phyloP scores from a whole-genome alignment of 2,888 invertebrate species.

The Sminthurides aquaticus region DNA sequence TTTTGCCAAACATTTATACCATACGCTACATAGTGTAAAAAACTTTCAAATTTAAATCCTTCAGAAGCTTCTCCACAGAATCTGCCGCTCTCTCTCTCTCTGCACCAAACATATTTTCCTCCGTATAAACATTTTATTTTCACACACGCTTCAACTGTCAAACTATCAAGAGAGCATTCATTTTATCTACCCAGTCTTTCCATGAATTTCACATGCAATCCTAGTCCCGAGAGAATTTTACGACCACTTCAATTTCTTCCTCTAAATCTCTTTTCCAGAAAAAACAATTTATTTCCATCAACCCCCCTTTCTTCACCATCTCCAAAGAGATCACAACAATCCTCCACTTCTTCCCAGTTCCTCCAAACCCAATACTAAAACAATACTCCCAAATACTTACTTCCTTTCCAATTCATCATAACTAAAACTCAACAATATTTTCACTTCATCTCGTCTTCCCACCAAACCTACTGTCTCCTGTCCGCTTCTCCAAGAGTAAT shows the following conservation, averaged over 20 bases:
- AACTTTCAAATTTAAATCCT: not conserved
- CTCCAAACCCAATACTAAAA: too few relatives aligned
- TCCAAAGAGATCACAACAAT: too few relatives aligned
- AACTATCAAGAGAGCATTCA: not conserved
- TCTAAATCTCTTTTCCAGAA: too few relatives aligned
- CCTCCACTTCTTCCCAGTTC: too few relatives aligned
- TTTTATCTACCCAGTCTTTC: not conserved
- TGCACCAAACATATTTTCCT: not conserved
- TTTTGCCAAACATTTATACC: not conserved
- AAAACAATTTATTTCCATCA: not conserved
- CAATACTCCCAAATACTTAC: too few relatives aligned
- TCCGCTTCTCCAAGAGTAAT: too few relatives aligned
- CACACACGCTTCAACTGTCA: not conserved
- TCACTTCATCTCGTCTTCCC: too few relatives aligned
- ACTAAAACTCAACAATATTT: too few relatives aligned
- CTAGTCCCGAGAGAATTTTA: not conserved
- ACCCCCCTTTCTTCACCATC: too few relatives aligned
- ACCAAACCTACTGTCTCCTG: too few relatives aligned
- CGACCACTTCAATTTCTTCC: not conserved
- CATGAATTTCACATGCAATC: not conserved
- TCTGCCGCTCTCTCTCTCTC: not conserved
- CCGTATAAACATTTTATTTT: slow-evolving; percentile 7
- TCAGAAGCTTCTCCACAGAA: not conserved
- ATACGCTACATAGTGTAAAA: not conserved
- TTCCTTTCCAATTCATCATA: too few relatives aligned